Conservation (phyloP, 2,113 vertebrate species). For the Zapus hudsonius region DNA sequence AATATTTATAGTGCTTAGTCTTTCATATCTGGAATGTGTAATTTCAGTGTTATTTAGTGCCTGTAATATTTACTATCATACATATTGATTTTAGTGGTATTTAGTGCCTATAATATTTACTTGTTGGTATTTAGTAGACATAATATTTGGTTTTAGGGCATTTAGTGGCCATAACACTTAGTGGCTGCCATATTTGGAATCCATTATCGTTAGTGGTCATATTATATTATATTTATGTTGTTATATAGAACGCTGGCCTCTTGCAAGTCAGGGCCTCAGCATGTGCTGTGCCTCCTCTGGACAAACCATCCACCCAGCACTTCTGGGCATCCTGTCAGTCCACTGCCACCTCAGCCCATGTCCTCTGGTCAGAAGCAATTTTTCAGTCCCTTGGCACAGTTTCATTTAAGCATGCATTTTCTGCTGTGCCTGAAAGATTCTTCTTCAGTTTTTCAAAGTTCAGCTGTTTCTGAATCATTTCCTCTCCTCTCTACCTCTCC, state of each 20-base stretch:
- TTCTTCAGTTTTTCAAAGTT: slow-evolving; percentile 73
- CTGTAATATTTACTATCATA: neutral
- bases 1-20: neutral
- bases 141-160: neutral
- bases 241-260: neutral
- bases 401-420: slow-evolving; percentile 65
- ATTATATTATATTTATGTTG: too few species aligned
- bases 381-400: slow-evolving; percentile 70
- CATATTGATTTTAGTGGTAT: neutral
- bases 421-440: slow-evolving; percentile 51
- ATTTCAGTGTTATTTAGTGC: neutral
- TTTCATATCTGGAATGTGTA: neutral
- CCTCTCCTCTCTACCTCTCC: neutral
- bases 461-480: slow-evolving; percentile 77
- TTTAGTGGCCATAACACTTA: neutral
- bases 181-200: neutral
- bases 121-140: neutral
- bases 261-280: neutral
- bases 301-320: slow-evolving; percentile 51
- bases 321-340: slow-evolving; percentile 53
- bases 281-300: neutral
- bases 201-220: neutral
- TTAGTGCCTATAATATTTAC: neutral
- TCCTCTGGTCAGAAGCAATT: slow-evolving; percentile 69
- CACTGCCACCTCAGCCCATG: slow-evolving; percentile 11